Percentiles rank a stretch among this genome's conserved stretches.
Conservation (phyloP, 2,888 invertebrate species). For the Campoletis raptor region DNA sequence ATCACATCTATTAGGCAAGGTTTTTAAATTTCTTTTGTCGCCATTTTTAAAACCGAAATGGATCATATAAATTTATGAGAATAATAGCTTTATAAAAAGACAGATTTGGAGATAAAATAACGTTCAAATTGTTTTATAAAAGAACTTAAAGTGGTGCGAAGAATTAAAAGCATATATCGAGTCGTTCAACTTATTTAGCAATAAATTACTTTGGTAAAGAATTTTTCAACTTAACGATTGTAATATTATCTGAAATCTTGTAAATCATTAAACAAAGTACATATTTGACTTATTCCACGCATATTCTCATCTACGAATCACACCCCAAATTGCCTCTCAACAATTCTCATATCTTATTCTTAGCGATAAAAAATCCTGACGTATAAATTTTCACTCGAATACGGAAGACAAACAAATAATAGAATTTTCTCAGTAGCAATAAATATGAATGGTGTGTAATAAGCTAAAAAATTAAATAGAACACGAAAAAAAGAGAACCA, state of each 20-base stretch:
- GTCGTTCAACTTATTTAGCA: neutral
- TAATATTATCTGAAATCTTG: slow-evolving; percentile 3
- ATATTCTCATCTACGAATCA: neutral
- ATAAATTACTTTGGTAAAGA: slow-evolving; percentile 21
- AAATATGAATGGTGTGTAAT: neutral
- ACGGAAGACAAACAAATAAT: neutral
- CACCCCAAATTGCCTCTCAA: neutral
- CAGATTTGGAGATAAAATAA: neutral
- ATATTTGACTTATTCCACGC: neutral
- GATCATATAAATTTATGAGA: neutral
- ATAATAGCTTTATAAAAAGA: neutral
- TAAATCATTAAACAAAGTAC: slow-evolving; percentile 18
- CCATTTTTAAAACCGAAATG: neutral
- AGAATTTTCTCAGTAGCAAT: neutral
- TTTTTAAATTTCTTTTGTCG: neutral
- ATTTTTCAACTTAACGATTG: neutral
- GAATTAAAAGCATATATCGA: neutral
- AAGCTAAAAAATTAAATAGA: neutral
- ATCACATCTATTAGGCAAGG: neutral
- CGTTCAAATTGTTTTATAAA: neutral
- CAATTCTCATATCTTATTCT: neutral
- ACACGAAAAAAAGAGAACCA: neutral
- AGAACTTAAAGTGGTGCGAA: neutral
- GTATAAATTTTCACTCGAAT: neutral
- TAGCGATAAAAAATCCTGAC: slow-evolving; percentile 1